Evolutionary conservation across 2,888 invertebrate genomes (phyloP).

Genomic region (Harpalus rufipes): DNA sequence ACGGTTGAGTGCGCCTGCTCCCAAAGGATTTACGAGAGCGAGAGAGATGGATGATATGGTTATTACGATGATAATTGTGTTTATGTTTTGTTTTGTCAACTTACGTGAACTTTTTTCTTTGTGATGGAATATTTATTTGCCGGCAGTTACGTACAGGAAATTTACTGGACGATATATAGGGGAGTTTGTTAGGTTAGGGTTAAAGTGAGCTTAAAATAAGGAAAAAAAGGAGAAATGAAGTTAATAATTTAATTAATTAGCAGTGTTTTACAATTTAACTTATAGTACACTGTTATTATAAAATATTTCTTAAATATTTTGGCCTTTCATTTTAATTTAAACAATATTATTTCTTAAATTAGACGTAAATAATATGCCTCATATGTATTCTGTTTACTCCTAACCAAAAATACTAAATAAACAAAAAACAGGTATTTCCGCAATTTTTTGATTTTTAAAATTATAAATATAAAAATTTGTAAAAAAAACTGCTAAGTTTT

Average conservation of each 20-base stretch:
- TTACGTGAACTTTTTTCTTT: slow-evolving; percentile 46
- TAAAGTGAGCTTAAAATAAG: background rate
- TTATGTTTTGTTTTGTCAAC: slow-evolving; percentile 42
- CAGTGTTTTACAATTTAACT: background rate
- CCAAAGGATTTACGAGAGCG: background rate
- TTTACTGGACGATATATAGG: background rate
- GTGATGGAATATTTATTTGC: slow-evolving; percentile 43
- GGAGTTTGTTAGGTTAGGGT: slow-evolving; percentile 4
- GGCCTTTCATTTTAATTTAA: no score
- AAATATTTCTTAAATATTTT: no score
- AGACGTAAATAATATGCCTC: no score
- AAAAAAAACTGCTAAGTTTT: no score
- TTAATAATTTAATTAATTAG: background rate
- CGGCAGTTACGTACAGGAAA: slow-evolving; percentile 10
- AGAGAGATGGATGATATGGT: slow-evolving; percentile 9
- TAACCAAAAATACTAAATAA: no score
- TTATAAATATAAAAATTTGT: no score
- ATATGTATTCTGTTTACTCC: no score
- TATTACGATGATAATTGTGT: slow-evolving; percentile 42
- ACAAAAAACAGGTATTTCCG: no score
- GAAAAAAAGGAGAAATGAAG: background rate
- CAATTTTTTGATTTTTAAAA: no score
- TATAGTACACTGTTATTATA: no score
- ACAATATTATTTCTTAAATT: no score
- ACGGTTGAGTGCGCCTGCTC: slow-evolving; percentile 11